These are phyloP conservation scores for Drosophila simulans DNA, from an alignment of 1,140 invertebrate species.

Conservation along the genomic window DNA sequence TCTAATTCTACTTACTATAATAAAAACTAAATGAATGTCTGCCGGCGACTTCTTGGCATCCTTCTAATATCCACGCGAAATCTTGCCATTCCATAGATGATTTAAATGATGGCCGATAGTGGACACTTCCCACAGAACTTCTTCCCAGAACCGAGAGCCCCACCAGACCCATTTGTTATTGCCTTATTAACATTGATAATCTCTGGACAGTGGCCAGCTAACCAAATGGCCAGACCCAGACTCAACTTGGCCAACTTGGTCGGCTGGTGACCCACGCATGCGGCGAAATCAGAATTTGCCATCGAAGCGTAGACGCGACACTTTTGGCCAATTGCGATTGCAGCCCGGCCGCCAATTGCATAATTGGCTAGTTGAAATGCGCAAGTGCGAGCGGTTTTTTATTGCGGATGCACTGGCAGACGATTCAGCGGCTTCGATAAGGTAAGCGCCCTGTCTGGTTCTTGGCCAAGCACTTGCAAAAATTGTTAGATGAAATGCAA, in stretches of 20 bases:
- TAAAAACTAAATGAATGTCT: background rate
- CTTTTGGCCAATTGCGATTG: constrained; percentile 69
- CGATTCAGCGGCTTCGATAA: constrained; percentile 68
- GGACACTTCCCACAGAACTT: constrained; percentile 33
- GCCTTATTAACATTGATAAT: constrained; percentile 80
- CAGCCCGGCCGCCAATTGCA: constrained; percentile 56
- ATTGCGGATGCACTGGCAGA: constrained; percentile 78
- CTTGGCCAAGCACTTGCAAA: constrained; percentile 14
- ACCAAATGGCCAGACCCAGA: constrained; percentile 20
- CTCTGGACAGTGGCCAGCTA: constrained; percentile 76
- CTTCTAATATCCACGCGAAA: constrained; percentile 16
- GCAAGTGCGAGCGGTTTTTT: constrained; percentile 66
- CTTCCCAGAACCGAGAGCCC: constrained; percentile 38
- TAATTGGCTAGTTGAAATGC: constrained; percentile 76
- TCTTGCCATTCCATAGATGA: constrained; percentile 62
- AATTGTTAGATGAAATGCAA: background rate
- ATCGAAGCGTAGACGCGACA: constrained; percentile 73
- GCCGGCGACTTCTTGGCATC: constrained; percentile 23
- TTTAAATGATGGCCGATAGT: constrained; percentile 61
- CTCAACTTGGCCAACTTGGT: constrained; percentile 8
- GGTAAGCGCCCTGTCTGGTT: constrained; percentile 56
- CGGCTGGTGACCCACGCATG: constrained; percentile 62
- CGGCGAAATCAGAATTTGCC: constrained; percentile 48
- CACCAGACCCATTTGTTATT: constrained; percentile 57
- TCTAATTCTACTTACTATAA: accelerated